phyloP scores from a whole-genome alignment of 2,888 invertebrate species.

The Leptinotarsa peninsularis region DNA sequence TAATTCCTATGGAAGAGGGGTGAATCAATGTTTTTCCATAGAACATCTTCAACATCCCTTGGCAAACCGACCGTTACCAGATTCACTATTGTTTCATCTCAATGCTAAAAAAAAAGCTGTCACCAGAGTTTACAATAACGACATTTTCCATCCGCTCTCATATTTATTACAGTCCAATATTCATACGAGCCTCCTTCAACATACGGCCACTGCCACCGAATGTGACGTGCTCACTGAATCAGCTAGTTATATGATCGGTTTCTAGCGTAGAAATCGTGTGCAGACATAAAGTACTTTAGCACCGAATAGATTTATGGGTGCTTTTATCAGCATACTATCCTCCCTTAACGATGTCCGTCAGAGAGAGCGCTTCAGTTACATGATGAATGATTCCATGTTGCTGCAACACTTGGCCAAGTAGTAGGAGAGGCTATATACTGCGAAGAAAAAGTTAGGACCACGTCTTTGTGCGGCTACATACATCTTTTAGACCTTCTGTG shows the following conservation, averaged over 20 bases:
- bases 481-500: too few species aligned
- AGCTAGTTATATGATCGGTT: conserved; percentile 57
- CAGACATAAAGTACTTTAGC: conserved; percentile 62
- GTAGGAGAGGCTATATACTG: conserved; percentile 27
- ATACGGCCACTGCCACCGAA: conserved; percentile 54
- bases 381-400: conserved; percentile 60
- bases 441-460: conserved; percentile 1
- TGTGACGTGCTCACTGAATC: conserved; percentile 59
- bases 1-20: too few species aligned
- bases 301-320: conserved; percentile 61
- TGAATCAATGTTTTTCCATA: too few species aligned
- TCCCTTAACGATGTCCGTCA: conserved; percentile 64
- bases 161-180: conserved; percentile 27
- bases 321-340: conserved; percentile 62
- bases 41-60: too few species aligned
- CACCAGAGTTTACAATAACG: background rate
- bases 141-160: background rate
- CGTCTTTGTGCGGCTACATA: background rate
- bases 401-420: conserved; percentile 58
- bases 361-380: conserved; percentile 50
- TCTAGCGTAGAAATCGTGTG: conserved; percentile 60
- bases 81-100: too few species aligned
- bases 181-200: conserved; percentile 42
- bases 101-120: background rate
- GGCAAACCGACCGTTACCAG: too few species aligned